Conservation (phyloP, 2,797 vertebrate genomes). For the Erpetoichthys calabaricus region DNA sequence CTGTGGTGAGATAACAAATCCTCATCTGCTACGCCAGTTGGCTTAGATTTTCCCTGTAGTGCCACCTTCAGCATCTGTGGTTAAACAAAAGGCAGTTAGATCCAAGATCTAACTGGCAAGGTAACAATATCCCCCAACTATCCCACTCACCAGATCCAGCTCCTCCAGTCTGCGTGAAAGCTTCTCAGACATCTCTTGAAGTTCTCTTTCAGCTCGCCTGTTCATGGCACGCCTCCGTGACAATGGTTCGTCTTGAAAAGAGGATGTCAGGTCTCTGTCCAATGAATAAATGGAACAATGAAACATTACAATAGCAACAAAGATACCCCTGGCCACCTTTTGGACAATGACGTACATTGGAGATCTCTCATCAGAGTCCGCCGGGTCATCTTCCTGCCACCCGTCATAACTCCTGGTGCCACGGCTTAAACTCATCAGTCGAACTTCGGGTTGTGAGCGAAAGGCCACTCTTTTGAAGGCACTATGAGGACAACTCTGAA, state of each 20-base stretch:
- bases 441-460: slow-evolving; percentile 49
- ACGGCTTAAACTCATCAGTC: slow-evolving; percentile 31
- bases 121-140: slow-evolving; percentile 7
- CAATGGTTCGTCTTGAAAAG: slow-evolving; percentile 29
- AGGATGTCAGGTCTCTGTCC: slow-evolving; percentile 11
- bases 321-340: too few species aligned
- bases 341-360: too few species aligned
- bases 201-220: slow-evolving; percentile 51
- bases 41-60: slow-evolving; percentile 35
- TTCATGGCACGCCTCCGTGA: slow-evolving; percentile 40
- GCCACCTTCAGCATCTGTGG: slow-evolving; percentile 76
- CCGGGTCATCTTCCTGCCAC: slow-evolving; percentile 22
- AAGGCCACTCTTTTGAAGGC: slow-evolving; percentile 47
- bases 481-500: neutral
- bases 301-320: too few species aligned
- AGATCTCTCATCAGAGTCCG: slow-evolving; percentile 8
- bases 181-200: slow-evolving; percentile 66
- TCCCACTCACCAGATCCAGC: slow-evolving; percentile 57
- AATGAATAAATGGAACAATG: slow-evolving; percentile 3
- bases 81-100: neutral
- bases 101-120: neutral
- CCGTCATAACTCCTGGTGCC: slow-evolving; percentile 19
- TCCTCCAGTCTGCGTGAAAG: slow-evolving; percentile 63
- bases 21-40: slow-evolving; percentile 44
- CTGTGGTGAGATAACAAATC: slow-evolving; percentile 70